A percentile compares a stretch with the other conserved stretches of the same genome.
phyloP scores from a whole-genome alignment of 2,888 invertebrate genomes.

The Plutella xylostella region DNA sequence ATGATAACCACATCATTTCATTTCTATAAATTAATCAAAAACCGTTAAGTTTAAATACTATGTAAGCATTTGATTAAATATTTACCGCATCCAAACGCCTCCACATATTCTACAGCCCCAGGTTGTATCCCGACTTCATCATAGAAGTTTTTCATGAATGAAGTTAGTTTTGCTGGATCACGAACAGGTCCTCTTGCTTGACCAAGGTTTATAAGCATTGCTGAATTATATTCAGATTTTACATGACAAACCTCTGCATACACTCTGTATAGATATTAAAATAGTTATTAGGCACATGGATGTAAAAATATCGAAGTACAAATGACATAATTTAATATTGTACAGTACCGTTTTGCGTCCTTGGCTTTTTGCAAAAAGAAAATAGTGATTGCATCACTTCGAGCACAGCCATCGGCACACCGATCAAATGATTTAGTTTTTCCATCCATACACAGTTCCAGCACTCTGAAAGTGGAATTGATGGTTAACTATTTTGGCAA shows the following conservation, averaged over 20 bases:
- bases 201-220: constrained; percentile 47
- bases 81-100: constrained; percentile 83
- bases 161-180: constrained; percentile 51
- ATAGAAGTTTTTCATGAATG: constrained; percentile 69
- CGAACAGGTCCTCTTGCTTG: constrained; percentile 65
- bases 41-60: too few relatives aligned
- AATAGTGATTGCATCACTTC: constrained; percentile 78
- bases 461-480: constrained; percentile 32
- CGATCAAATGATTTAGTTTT: constrained; percentile 89
- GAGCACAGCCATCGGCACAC: constrained; percentile 79
- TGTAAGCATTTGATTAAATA: too few relatives aligned
- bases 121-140: constrained; percentile 74
- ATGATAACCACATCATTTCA: not conserved
- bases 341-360: constrained; percentile 50
- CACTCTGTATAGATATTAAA: too few relatives aligned
- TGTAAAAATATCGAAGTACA: too few relatives aligned
- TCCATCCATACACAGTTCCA: constrained; percentile 78
- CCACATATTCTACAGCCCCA: constrained; percentile 77
- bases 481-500: too few relatives aligned
- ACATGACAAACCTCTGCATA: constrained; percentile 77
- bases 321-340: too few relatives aligned
- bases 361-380: constrained; percentile 76
- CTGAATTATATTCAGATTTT: constrained; percentile 73
- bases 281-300: too few relatives aligned
- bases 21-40: too few relatives aligned